Percentiles rank a stretch among this genome's conserved stretches.
Conservation (phyloP, 2,113 vertebrate genomes). For the Glaucidium brasilianum region DNA sequence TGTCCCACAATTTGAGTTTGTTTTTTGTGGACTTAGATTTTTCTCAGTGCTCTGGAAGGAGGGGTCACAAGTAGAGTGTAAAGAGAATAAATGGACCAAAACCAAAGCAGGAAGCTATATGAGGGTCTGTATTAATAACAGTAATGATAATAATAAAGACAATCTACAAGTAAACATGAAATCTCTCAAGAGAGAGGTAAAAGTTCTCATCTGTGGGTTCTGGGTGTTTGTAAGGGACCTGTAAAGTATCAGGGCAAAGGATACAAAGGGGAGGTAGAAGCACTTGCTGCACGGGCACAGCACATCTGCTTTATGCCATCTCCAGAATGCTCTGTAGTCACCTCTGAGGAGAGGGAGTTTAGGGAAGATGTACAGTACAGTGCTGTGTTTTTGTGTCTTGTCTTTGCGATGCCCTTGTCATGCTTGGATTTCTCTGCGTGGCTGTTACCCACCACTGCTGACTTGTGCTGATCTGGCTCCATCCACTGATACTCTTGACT, state of each 20-base stretch:
- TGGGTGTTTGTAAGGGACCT: not conserved
- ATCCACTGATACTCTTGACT: not conserved
- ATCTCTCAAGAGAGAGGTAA: not conserved
- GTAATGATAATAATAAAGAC: not conserved
- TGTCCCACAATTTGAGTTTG: too few relatives aligned
- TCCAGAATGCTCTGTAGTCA: not conserved
- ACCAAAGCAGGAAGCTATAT: not conserved
- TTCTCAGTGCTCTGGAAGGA: not conserved
- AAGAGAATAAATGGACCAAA: not conserved
- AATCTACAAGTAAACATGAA: not conserved
- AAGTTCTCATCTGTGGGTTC: not conserved
- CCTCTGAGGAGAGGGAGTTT: not conserved
- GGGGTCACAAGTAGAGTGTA: fast-evolving
- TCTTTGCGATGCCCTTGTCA: not conserved
- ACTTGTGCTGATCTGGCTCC: not conserved
- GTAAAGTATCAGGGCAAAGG: not conserved
- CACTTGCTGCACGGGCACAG: fast-evolving
- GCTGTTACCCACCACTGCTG: not conserved
- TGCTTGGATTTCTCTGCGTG: not conserved
- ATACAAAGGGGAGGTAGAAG: not conserved
- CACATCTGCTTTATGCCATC: not conserved
- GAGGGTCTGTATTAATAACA: not conserved
- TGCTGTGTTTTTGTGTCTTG: not conserved
- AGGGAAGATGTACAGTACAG: fast-evolving
- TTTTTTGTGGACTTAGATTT: not conserved